Conservation (phyloP, 2,888 invertebrate genomes). For the Fragum whitleyi region DNA sequence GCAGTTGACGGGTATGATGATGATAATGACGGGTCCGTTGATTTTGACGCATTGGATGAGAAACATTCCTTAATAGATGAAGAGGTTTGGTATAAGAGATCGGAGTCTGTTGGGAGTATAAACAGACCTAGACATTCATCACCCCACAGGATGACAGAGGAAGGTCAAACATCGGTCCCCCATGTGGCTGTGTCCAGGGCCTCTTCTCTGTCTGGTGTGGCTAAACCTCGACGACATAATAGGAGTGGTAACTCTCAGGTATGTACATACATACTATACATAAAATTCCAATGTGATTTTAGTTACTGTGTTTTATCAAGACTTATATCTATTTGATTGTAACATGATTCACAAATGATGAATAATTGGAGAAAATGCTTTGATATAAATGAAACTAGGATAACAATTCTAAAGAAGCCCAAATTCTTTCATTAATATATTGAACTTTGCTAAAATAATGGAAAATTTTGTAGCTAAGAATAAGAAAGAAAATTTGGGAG, state of each 20-base stretch:
- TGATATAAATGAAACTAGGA: too few relatives aligned
- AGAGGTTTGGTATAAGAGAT: slow-evolving; percentile 24
- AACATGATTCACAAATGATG: too few relatives aligned
- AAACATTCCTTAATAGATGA: slow-evolving; percentile 89
- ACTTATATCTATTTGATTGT: too few relatives aligned
- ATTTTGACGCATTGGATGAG: slow-evolving; percentile 90
- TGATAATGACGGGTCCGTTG: slow-evolving; percentile 85
- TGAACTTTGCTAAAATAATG: too few relatives aligned
- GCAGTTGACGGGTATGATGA: slow-evolving; percentile 51
- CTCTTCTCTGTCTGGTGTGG: slow-evolving; percentile 45
- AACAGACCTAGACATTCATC: slow-evolving; percentile 1
- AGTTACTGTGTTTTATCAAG: too few relatives aligned
- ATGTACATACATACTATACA: too few relatives aligned
- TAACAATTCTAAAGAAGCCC: too few relatives aligned
- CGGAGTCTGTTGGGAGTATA: slow-evolving; percentile 30
- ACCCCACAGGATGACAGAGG: slow-evolving; percentile 43
- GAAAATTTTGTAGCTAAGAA: too few relatives aligned
- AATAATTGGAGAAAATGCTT: too few relatives aligned
- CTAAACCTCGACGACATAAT: slow-evolving; percentile 22
- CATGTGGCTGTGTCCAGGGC: slow-evolving; percentile 48
- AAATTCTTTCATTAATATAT: too few relatives aligned
- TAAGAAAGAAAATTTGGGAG: too few relatives aligned
- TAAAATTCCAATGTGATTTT: too few relatives aligned
- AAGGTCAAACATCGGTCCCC: slow-evolving; percentile 35
- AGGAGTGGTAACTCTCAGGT: slow-evolving; percentile 17